phyloP scores from a whole-genome alignment of 2,888 invertebrate genomes.

The Synergus japonicus region DNA sequence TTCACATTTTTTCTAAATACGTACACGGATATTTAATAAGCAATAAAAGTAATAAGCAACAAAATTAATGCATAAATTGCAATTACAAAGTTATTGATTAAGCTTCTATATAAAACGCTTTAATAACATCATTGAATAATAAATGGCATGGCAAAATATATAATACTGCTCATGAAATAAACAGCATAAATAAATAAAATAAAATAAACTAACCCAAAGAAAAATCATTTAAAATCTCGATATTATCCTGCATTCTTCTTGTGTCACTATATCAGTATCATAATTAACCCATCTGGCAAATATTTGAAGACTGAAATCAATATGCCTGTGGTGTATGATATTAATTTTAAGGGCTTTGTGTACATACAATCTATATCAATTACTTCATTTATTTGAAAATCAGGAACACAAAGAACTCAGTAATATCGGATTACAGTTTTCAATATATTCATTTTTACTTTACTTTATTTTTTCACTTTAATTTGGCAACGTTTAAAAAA shows the following conservation, averaged over 20 bases:
- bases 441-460: not conserved
- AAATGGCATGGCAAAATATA: not conserved
- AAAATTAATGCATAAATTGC: no score
- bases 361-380: not conserved
- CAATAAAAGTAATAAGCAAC: no score
- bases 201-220: not conserved
- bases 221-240: not conserved
- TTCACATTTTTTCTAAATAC: no score
- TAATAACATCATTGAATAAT: not conserved
- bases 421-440: not conserved
- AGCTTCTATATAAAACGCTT: not conserved
- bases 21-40: no score
- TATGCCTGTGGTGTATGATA: constrained; percentile 13
- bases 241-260: constrained; percentile 3
- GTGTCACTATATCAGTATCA: constrained; percentile 43
- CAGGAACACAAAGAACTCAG: not conserved
- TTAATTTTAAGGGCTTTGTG: constrained; percentile 10
- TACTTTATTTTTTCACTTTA: not conserved
- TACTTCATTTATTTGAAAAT: constrained; percentile 18
- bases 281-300: constrained; percentile 59
- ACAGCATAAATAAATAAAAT: not conserved
- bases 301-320: constrained; percentile 53
- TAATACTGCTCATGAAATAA: not conserved
- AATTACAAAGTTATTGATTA: not conserved
- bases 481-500: no score